Evolutionary conservation across 1,140 invertebrate species (phyloP).

Genomic region (Heliconius hermathena): DNA sequence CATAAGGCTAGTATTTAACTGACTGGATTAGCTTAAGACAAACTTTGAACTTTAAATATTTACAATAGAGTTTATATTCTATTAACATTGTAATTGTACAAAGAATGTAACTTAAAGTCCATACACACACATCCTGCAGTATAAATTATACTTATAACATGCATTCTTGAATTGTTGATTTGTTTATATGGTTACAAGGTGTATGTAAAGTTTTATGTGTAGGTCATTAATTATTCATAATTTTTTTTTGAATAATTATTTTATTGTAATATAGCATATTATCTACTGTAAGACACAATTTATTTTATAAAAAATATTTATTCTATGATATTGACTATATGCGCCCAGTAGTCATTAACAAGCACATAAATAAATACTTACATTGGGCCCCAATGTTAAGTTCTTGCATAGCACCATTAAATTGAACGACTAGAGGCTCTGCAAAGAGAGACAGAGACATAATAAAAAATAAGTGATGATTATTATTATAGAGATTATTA

Average conservation of each 20-base stretch:
- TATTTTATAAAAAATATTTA: background rate
- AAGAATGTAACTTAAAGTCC: slow-evolving; percentile 45
- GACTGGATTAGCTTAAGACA: slow-evolving; percentile 12
- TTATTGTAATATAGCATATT: background rate
- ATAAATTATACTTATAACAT: slow-evolving; percentile 67
- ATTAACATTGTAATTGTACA: slow-evolving; percentile 26
- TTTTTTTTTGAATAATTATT: background rate
- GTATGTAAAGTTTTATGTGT: slow-evolving; percentile 1
- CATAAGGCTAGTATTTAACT: slow-evolving; percentile 34
- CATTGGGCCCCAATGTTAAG: slow-evolving; percentile 59
- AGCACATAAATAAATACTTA: slow-evolving; percentile 49
- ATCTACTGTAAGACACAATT: background rate
- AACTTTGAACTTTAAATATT: slow-evolving; percentile 20
- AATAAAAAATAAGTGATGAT: slow-evolving; percentile 16
- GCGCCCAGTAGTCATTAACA: background rate
- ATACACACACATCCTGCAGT: slow-evolving; percentile 54
- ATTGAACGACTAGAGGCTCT: slow-evolving; percentile 61
- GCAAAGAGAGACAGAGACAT: slow-evolving; percentile 19
- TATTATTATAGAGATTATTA: background rate
- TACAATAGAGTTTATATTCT: slow-evolving; percentile 22
- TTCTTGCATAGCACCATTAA: slow-evolving; percentile 67
- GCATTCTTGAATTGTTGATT: slow-evolving; percentile 48
- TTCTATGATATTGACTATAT: background rate
- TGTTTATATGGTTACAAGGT: slow-evolving; percentile 10
- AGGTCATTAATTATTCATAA: slow-evolving; percentile 17